A percentile compares a stretch with the other conserved stretches of the same genome.
Conservation (phyloP, 2,888 invertebrate species). For the Octonoba sinensis region DNA sequence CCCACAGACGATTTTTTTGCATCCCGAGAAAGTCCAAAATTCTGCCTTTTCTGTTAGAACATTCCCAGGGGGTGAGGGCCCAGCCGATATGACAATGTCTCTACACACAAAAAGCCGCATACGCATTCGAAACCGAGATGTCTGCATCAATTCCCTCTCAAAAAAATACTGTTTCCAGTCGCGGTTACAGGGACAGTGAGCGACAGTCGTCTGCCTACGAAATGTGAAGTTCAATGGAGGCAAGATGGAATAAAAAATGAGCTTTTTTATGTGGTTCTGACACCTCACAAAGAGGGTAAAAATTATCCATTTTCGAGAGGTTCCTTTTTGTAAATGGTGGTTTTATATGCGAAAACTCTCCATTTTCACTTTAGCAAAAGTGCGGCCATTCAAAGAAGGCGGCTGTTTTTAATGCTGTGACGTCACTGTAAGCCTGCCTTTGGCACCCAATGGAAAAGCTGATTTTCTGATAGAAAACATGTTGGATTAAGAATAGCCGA, state of each 20-base stretch:
- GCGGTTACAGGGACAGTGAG: constrained; percentile 44
- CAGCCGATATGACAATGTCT: constrained; percentile 29
- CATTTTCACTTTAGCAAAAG: constrained; percentile 26
- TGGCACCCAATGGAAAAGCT: constrained; percentile 32
- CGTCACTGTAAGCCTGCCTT: constrained; percentile 31
- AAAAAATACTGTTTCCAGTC: constrained; percentile 16
- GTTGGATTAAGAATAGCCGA: constrained; percentile 49
- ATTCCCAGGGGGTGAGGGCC: constrained; percentile 39
- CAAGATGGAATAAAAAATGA: constrained; percentile 64
- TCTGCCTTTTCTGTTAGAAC: constrained; percentile 1
- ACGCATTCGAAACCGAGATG: constrained; percentile 28
- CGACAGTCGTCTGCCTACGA: constrained; percentile 45
- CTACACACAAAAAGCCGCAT: constrained; percentile 18
- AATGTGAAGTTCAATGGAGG: constrained; percentile 47
- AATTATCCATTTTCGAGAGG: constrained; percentile 61
- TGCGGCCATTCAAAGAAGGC: constrained; percentile 38
- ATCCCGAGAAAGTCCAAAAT: constrained; percentile 17
- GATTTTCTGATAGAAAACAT: constrained; percentile 19
- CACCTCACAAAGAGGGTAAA: constrained; percentile 54
- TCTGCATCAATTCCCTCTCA: constrained; percentile 43
- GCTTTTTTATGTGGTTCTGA: constrained; percentile 61
- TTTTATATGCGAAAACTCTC: constrained; percentile 61
- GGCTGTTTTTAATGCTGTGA: constrained; percentile 51
- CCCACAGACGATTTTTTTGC: constrained; percentile 21
- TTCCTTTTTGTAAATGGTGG: constrained; percentile 43